Evolutionary conservation across 2,113 vertebrate species (phyloP), one percentile per base, ranked within the genome.

Genomic region (Chloebia gouldiae): DNA sequence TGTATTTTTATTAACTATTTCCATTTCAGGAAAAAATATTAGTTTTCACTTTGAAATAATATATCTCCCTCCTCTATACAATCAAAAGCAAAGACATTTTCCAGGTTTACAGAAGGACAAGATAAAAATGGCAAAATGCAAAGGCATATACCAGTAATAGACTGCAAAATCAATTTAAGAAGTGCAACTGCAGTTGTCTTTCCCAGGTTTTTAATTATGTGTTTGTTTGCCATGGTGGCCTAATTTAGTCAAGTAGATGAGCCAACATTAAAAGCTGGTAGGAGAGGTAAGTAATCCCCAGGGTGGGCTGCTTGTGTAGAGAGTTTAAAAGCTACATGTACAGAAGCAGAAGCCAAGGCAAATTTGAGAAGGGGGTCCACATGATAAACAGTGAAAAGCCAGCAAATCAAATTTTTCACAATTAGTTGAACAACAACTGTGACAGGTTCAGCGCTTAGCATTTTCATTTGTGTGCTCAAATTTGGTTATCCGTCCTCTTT

Each of bases 321-420:
- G 98, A 98, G 97, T 98, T 98, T 98, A 98, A 98, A 98, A 98
- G 97, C 98, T 97, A 93, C 97, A 94, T 49, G 94, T 92, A 96
- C 96, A 92, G 97, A 97, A 95, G 96, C 97, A 96, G 93, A 97
- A 97, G 97, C 96, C 96, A 97, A 97, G 78, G 96, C 95, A 97
- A 96, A 98, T 92, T 98, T 97, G 95, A 98, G 98, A 97, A 98
- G 97, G 98, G 98, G 97, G 98, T 97, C 97, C 96, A 88, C 97
- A 98, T 98, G 98, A 99, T 98, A 98, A 99, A 99, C 98, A 97
- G 98, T 78, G 97, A 98, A 98, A 98, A 97, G 96, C 95, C 80
- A 97, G 98, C 98, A 99, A 99, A 99, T 99, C 98, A 95, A 98
- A 99, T 99, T 99, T 98, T 98, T 99, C 99, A 99, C 99, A 99